Percentiles rank a stretch among this genome's conserved stretches.
Conservation (phyloP, 2,797 vertebrate genomes). For the Pseudomugil tenellus region DNA sequence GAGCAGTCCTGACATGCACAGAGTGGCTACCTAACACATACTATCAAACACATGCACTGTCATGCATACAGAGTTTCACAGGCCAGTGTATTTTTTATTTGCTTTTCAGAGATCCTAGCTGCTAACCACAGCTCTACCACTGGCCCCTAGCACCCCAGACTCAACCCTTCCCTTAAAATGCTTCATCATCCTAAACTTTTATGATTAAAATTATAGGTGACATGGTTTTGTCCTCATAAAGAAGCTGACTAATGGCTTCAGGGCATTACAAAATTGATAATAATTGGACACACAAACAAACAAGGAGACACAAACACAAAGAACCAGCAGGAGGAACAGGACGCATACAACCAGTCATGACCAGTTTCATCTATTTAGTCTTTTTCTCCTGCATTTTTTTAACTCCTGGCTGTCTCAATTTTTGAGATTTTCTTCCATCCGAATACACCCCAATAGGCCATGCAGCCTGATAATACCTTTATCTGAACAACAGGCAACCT, state of each 20-base stretch:
- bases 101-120: background rate
- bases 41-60: conserved; percentile 23
- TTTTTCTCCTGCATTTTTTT: background rate
- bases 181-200: background rate
- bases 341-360: conserved; percentile 26
- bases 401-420: too few relatives aligned
- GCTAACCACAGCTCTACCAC: background rate
- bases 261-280: background rate
- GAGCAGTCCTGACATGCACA: conserved; percentile 67
- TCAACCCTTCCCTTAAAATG: background rate
- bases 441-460: too few relatives aligned
- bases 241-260: background rate
- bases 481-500: too few relatives aligned
- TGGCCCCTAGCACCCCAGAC: background rate
- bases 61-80: background rate
- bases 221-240: too few relatives aligned
- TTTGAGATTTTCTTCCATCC: too few relatives aligned
- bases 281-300: conserved; percentile 6
- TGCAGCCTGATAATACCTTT: too few relatives aligned
- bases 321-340: conserved; percentile 24
- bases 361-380: background rate
- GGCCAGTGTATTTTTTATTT: background rate
- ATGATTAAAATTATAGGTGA: background rate
- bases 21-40: conserved; percentile 42
- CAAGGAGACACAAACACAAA: conserved; percentile 12